A percentile compares a stretch with the other conserved stretches of the same genome.
Conservation (phyloP, 2,888 invertebrate species). For the Aricia artaxerxes region DNA sequence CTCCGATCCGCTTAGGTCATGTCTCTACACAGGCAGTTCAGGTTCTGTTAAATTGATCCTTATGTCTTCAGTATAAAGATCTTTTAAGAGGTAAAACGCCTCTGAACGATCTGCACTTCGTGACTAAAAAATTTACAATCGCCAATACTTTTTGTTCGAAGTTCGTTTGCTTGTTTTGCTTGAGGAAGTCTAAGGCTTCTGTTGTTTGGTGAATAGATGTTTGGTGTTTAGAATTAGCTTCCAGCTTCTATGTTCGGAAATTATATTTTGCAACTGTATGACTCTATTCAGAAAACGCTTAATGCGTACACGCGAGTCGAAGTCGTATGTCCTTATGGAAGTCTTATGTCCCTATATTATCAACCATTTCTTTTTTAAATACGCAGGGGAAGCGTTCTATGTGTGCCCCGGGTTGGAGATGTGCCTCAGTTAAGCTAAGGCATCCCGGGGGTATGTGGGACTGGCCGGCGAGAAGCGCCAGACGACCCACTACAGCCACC, state of each 20-base stretch:
- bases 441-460: no score
- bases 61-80: not conserved
- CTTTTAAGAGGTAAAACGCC: not conserved
- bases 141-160: constrained; percentile 25
- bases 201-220: not conserved
- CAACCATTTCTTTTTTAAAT: no score
- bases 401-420: no score
- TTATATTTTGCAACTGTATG: no score
- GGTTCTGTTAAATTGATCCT: not conserved
- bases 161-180: constrained; percentile 5
- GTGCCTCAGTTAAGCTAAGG: no score
- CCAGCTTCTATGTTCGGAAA: not conserved
- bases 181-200: not conserved
- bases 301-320: no score
- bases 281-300: no score
- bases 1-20: constrained; percentile 28
- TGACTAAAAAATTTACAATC: constrained; percentile 58
- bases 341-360: no score
- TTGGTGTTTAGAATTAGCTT: not conserved
- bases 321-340: no score
- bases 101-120: not conserved
- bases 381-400: no score
- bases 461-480: no score
- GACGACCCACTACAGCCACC: no score
- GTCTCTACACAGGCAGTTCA: constrained; percentile 33